These are phyloP conservation scores for Nomada ruficornis DNA, from an alignment of 2,888 invertebrate genomes.

Conservation along the genomic window DNA sequence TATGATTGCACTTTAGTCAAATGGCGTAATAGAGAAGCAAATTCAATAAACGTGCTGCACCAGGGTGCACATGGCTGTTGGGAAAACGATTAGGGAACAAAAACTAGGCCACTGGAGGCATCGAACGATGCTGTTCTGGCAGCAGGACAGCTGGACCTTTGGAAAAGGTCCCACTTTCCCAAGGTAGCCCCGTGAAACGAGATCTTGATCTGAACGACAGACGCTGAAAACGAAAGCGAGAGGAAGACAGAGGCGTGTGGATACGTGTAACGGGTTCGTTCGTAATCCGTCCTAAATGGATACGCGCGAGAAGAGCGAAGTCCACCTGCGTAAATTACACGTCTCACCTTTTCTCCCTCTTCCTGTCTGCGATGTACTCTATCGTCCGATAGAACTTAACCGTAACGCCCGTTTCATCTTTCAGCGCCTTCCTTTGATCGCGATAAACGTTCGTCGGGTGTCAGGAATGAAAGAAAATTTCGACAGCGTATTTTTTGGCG, in stretches of 20 bases:
- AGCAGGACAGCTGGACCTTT: slow-evolving; percentile 7
- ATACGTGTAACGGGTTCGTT: slow-evolving; percentile 47
- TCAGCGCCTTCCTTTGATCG: background rate
- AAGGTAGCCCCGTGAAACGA: background rate
- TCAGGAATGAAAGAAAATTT: too few relatives aligned
- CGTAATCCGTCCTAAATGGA: slow-evolving; percentile 55
- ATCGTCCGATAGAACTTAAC: slow-evolving; percentile 18
- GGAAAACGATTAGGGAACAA: slow-evolving; percentile 31
- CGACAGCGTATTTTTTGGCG: too few relatives aligned
- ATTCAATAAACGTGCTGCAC: slow-evolving; percentile 29
- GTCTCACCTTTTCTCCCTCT: background rate
- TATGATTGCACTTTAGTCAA: slow-evolving; percentile 7
- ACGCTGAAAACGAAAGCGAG: slow-evolving; percentile 48
- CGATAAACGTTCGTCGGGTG: too few relatives aligned
- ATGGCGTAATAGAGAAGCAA: background rate
- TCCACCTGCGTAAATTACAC: slow-evolving; percentile 47
- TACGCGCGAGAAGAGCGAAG: slow-evolving; percentile 55
- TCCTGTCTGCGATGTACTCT: background rate
- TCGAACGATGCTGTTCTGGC: slow-evolving; percentile 35
- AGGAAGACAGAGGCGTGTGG: slow-evolving; percentile 10
- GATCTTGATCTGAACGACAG: slow-evolving; percentile 17
- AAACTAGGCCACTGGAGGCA: slow-evolving; percentile 34
- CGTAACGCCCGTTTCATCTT: background rate
- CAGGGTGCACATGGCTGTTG: background rate
- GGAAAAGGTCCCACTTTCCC: slow-evolving; percentile 38